Percentiles rank a stretch among this genome's conserved stretches.
Conservation (phyloP, 2,888 invertebrate genomes). For the Corbicula japonica region DNA sequence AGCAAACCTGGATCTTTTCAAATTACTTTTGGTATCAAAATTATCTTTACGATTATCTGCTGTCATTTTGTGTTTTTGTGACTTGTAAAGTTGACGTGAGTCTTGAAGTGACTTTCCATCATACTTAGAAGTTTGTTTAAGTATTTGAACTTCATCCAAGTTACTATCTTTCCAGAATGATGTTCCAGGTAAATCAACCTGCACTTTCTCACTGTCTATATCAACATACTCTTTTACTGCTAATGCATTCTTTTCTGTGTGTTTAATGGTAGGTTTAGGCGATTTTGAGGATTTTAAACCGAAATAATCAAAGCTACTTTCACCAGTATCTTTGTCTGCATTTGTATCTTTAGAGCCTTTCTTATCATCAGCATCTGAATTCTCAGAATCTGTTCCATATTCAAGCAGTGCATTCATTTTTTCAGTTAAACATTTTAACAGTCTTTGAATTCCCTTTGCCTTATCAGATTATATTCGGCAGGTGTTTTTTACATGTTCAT, state of each 20-base stretch:
- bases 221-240: constrained; percentile 12
- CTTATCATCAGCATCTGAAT: constrained; percentile 2
- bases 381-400: constrained; percentile 33
- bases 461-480: too few species aligned
- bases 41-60: neutral
- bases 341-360: neutral
- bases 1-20: neutral
- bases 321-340: neutral
- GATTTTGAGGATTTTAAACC: constrained; percentile 13
- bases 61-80: constrained; percentile 2
- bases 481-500: too few species aligned
- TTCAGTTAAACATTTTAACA: neutral
- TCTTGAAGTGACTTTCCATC: neutral
- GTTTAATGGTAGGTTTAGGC: neutral
- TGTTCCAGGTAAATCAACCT: constrained; percentile 56
- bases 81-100: neutral
- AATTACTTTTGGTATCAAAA: neutral
- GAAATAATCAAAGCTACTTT: constrained; percentile 24
- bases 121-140: constrained; percentile 15
- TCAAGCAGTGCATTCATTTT: constrained; percentile 34
- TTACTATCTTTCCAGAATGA: constrained; percentile 55
- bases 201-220: constrained; percentile 19
- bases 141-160: constrained; percentile 34
- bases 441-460: too few species aligned
- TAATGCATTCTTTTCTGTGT: neutral